A percentile compares a stretch with the other conserved stretches of the same genome.
These are phyloP conservation scores for Erebia ligea DNA, from an alignment of 2,888 invertebrate species.

Conservation along the genomic window DNA sequence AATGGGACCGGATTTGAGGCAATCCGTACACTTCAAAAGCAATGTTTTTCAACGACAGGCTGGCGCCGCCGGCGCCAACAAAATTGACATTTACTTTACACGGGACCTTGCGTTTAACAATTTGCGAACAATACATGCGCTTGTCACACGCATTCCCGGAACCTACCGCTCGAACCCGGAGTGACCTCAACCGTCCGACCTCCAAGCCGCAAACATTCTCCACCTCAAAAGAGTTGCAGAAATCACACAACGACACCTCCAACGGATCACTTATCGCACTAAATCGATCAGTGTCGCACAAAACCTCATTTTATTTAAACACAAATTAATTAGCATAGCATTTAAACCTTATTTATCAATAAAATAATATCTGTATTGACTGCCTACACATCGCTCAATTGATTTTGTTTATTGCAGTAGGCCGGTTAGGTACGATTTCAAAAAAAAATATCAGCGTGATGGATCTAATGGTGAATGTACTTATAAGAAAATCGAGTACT, in stretches of 20 bases:
- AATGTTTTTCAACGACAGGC: slow-evolving; percentile 47
- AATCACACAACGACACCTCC: slow-evolving; percentile 33
- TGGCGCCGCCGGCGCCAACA: slow-evolving; percentile 68
- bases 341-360: slow-evolving; percentile 10
- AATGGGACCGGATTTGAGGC: slow-evolving; percentile 44
- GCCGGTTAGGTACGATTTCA: neutral
- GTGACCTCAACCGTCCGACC: slow-evolving; percentile 67
- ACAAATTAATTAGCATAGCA: neutral
- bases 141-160: slow-evolving; percentile 76
- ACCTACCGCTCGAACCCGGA: slow-evolving; percentile 57
- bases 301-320: slow-evolving; percentile 32
- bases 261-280: slow-evolving; percentile 29
- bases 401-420: slow-evolving; percentile 2
- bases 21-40: slow-evolving; percentile 42
- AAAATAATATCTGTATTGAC: slow-evolving; percentile 4
- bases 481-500: neutral
- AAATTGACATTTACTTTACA: slow-evolving; percentile 77
- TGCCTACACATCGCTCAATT: neutral
- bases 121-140: slow-evolving; percentile 71
- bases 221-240: slow-evolving; percentile 40
- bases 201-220: slow-evolving; percentile 49
- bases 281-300: slow-evolving; percentile 36
- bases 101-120: slow-evolving; percentile 62
- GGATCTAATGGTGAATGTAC: neutral
- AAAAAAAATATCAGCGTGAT: slow-evolving; percentile 3